phyloP scores from a whole-genome alignment of 2,113 vertebrate species.

The Rafetus swinhoei region DNA sequence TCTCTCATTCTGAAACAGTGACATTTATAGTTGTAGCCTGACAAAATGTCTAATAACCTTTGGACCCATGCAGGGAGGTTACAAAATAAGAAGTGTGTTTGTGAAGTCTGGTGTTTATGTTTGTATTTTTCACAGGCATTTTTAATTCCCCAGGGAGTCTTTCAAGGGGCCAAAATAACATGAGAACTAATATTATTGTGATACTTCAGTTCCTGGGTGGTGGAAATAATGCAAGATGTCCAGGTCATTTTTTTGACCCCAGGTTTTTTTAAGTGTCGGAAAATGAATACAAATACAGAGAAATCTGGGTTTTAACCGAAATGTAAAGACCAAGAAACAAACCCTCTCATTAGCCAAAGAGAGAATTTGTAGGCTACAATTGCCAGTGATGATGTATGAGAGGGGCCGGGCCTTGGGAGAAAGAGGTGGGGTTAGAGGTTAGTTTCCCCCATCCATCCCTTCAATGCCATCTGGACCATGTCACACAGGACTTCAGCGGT shows the following conservation, averaged over 20 bases:
- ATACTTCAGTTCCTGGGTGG: slow-evolving; percentile 42
- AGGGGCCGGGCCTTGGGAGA: neutral
- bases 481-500: too few relatives aligned
- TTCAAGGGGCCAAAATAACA: slow-evolving; percentile 45
- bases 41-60: slow-evolving; percentile 45
- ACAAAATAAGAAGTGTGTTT: slow-evolving; percentile 41
- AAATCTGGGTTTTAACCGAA: neutral
- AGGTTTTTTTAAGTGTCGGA: slow-evolving; percentile 21
- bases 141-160: slow-evolving; percentile 62
- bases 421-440: too few relatives aligned
- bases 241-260: slow-evolving; percentile 49
- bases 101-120: slow-evolving; percentile 36
- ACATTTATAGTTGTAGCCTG: slow-evolving; percentile 53
- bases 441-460: too few relatives aligned
- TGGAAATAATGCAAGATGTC: slow-evolving; percentile 26
- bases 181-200: slow-evolving; percentile 45
- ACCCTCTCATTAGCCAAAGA: neutral
- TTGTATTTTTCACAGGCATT: slow-evolving; percentile 68
- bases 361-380: neutral
- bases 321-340: neutral
- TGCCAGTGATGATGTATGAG: neutral
- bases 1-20: slow-evolving; percentile 16
- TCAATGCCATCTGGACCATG: too few relatives aligned
- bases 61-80: slow-evolving; percentile 12
- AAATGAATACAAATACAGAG: neutral